Conservation (phyloP, 1,140 invertebrate genomes). For the Condylostylus longicornis region DNA sequence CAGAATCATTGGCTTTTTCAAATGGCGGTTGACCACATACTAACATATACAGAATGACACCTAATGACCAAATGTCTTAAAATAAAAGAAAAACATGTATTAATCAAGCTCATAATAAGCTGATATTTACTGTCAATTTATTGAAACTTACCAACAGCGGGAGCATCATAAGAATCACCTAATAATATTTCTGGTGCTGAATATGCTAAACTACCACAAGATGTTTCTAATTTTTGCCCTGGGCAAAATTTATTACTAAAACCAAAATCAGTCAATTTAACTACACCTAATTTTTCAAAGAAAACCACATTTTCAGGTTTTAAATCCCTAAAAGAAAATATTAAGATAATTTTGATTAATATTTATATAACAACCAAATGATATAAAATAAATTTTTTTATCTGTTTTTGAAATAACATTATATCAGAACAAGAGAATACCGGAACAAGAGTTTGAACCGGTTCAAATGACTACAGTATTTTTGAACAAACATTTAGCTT, state of each 20-base stretch:
- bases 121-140: conserved; percentile 3
- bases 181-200: conserved; percentile 98
- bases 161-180: conserved; percentile 86
- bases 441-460: no score
- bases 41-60: conserved; percentile 96
- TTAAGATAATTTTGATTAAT: not conserved
- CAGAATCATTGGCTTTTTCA: conserved; percentile 97
- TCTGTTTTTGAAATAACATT: no score
- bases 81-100: conserved; percentile 22
- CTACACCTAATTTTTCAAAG: conserved; percentile 91
- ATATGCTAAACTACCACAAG: conserved; percentile 97
- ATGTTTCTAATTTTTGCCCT: conserved; percentile 94
- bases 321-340: conserved; percentile 75
- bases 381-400: no score
- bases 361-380: not conserved
- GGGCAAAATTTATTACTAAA: conserved; percentile 96
- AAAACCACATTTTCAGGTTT: conserved; percentile 99
- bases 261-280: conserved; percentile 98
- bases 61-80: conserved; percentile 92
- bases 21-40: conserved; percentile 95
- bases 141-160: conserved; percentile 64
- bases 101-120: not conserved
- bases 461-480: no score
- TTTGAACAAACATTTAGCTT: no score
- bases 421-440: no score